phyloP scores from a whole-genome alignment of 1,140 invertebrate species.

The Danaus melanippus region DNA sequence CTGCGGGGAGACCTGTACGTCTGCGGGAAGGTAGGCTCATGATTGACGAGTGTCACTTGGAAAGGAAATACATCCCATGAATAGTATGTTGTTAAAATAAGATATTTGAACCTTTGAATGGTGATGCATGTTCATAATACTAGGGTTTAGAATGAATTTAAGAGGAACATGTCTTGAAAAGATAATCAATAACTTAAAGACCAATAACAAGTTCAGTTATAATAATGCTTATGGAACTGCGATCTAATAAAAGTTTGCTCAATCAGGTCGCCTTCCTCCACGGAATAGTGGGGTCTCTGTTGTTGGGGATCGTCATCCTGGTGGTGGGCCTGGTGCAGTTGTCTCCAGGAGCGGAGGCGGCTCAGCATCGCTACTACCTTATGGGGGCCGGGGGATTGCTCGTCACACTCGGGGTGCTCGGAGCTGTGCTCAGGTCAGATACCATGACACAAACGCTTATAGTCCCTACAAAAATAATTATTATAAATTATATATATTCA shows the following conservation, averaged over 20 bases:
- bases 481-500: too few relatives aligned
- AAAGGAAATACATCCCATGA: too few relatives aligned
- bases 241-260: background rate
- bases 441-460: background rate
- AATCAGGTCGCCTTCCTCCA: slow-evolving; percentile 80
- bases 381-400: slow-evolving; percentile 77
- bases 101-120: too few relatives aligned
- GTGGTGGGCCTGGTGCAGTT: slow-evolving; percentile 87
- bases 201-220: too few relatives aligned
- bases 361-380: slow-evolving; percentile 80
- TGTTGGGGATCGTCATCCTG: slow-evolving; percentile 82
- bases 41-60: too few relatives aligned
- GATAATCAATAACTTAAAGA: too few relatives aligned
- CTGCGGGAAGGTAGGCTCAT: slow-evolving; percentile 76
- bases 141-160: too few relatives aligned
- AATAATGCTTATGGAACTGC: too few relatives aligned
- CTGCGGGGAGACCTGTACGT: slow-evolving; percentile 78
- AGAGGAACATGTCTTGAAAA: too few relatives aligned
- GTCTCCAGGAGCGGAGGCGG: slow-evolving; percentile 84
- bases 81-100: too few relatives aligned
- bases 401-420: slow-evolving; percentile 71
- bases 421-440: slow-evolving; percentile 64
- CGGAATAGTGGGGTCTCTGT: slow-evolving; percentile 81
- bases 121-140: too few relatives aligned
- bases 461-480: too few relatives aligned